These are phyloP conservation scores for Trochalopteron elliotii DNA, from an alignment of 2,113 vertebrate species.

Conservation along the genomic window DNA sequence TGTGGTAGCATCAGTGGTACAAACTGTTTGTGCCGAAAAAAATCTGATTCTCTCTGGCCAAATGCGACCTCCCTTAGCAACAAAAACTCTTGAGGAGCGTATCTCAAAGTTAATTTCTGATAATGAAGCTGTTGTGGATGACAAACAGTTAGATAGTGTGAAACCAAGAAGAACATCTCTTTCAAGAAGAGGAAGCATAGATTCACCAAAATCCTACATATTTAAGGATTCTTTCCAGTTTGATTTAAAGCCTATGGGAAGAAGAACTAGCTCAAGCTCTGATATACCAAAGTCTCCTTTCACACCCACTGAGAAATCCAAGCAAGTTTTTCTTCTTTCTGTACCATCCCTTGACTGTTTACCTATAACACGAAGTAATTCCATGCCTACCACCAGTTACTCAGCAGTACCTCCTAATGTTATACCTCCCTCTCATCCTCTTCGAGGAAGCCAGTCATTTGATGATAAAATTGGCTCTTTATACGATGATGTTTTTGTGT, in stretches of 20 bases:
- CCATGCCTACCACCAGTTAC: constrained; percentile 94
- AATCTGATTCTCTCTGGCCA: constrained; percentile 72
- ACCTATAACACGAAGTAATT: constrained; percentile 98
- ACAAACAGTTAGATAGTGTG: constrained; percentile 97
- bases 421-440: constrained; percentile 82
- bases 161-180: constrained; percentile 97
- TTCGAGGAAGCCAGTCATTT: constrained; percentile 94
- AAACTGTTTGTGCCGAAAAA: constrained; percentile 79
- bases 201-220: constrained; percentile 98
- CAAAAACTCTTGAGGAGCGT: constrained; percentile 92
- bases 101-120: constrained; percentile 98
- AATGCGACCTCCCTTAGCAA: constrained; percentile 90
- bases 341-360: constrained; percentile 96
- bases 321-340: constrained; percentile 94
- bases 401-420: constrained; percentile 86
- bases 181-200: constrained; percentile 94
- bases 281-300: constrained; percentile 99
- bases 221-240: constrained; percentile 99
- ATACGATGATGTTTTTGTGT: constrained; percentile 92
- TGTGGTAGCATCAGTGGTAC: constrained; percentile 75
- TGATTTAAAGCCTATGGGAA: constrained; percentile 93
- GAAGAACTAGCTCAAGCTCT: constrained; percentile 95
- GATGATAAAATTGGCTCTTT: constrained; percentile 92
- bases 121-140: constrained; percentile 95
- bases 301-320: constrained; percentile 95